Conservation (phyloP, 2,113 vertebrate genomes). For the Megaptera novaeangliae region DNA sequence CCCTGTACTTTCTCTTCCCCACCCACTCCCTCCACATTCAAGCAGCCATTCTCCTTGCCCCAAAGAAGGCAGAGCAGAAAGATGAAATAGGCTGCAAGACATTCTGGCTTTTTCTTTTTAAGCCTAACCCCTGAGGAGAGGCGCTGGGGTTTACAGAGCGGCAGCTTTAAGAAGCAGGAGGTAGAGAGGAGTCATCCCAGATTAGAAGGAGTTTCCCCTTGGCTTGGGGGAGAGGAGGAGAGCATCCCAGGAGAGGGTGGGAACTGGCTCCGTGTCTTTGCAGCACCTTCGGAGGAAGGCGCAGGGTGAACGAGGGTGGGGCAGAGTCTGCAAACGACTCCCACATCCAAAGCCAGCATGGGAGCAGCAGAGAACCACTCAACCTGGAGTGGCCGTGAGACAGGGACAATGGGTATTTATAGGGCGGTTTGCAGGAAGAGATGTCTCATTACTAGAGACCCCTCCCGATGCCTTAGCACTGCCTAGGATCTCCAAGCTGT, state of each 20-base stretch:
- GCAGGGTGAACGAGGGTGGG: not conserved
- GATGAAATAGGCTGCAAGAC: not conserved
- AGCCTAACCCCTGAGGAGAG: not conserved
- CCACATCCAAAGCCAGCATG: not conserved
- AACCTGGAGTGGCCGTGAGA: not conserved
- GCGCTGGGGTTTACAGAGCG: not conserved
- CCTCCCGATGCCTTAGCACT: not conserved
- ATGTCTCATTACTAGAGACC: not conserved
- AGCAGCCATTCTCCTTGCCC: too few relatives aligned
- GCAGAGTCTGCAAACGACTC: not conserved
- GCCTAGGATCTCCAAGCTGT: not conserved
- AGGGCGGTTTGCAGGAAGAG: not conserved
- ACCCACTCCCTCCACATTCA: not conserved
- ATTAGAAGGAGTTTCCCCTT: not conserved
- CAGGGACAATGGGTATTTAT: not conserved
- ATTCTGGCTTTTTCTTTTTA: not conserved
- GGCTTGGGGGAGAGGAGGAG: not conserved
- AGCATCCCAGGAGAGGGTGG: not conserved
- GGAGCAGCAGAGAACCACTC: not conserved
- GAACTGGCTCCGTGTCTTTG: not conserved
- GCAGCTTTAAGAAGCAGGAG: not conserved
- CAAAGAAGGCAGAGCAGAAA: not conserved
- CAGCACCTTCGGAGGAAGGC: not conserved
- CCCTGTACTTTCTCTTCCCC: not conserved
- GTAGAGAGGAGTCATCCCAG: not conserved